These are phyloP conservation scores for Anaspis maculata DNA, from an alignment of 2,888 invertebrate genomes.

Conservation along the genomic window DNA sequence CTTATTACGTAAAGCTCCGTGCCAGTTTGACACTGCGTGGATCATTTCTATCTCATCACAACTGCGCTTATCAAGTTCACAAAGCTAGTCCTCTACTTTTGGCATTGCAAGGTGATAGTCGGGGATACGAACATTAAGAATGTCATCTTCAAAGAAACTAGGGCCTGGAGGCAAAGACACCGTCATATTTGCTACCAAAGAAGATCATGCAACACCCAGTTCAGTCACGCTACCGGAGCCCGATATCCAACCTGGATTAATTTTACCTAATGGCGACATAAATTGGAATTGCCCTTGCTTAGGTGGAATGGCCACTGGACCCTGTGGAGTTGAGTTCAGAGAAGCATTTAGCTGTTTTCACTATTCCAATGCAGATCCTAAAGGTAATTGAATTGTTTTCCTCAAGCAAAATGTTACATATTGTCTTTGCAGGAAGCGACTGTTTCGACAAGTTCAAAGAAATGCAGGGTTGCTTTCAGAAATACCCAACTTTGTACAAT, in stretches of 20 bases:
- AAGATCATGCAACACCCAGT: conserved; percentile 69
- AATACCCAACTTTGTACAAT: conserved; percentile 79
- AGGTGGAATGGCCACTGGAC: conserved; percentile 96
- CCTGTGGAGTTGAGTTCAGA: conserved; percentile 87
- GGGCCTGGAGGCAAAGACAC: conserved; percentile 63
- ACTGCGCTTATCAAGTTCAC: conserved; percentile 49
- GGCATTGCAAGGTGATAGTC: conserved; percentile 37
- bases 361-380: conserved; percentile 80
- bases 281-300: conserved; percentile 97
- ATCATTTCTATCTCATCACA: too few species aligned
- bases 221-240: conserved; percentile 60
- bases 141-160: conserved; percentile 45
- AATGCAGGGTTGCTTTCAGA: conserved; percentile 86
- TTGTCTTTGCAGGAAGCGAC: conserved; percentile 58
- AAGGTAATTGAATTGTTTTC: conserved; percentile 56
- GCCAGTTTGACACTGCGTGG: conserved; percentile 49
- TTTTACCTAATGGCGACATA: conserved; percentile 78
- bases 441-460: conserved; percentile 84
- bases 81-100: conserved; percentile 45
- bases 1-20: conserved; percentile 49
- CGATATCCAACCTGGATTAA: conserved; percentile 70
- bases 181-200: conserved; percentile 73
- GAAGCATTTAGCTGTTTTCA: conserved; percentile 95
- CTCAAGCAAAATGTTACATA: background rate
- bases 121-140: conserved; percentile 35